Evolutionary conservation across 2,888 invertebrate genomes (phyloP), one percentile per base, ranked within the genome.

Genomic region (Lepidonotus clava): DNA sequence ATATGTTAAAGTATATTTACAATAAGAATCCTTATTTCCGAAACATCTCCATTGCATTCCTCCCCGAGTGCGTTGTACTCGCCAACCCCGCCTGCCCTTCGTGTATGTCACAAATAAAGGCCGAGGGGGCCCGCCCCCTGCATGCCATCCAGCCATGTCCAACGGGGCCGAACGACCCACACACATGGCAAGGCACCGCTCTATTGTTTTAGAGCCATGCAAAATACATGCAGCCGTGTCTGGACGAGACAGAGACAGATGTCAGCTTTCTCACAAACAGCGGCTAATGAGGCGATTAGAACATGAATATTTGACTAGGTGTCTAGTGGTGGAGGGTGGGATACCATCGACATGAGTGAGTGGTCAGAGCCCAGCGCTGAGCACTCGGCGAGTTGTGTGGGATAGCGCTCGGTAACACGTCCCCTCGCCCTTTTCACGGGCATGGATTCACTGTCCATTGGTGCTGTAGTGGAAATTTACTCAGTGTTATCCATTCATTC

Each of bases 141-240:
- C 36, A 34, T 4, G n/a, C 11, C 1, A 34, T 21, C 21, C 56
- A 8, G 56, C n/a, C 56, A 56, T n/a, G 18, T n/a, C 24, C 21
- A 56, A 18, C 14, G 8, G 14, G 56, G n/a, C 61, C 28, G 4
- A 71, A 71, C 38, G 71, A 71, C 71, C 71, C 36, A 34, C 21
- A 18, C 8, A 24, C 71, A 71, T 24, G 71, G 4, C 71, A 71
- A 38, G 38, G 38, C 71, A 32, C n/a, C 36, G 38, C 18, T 11
- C 71, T n/a, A 71, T 71, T 71, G 71, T 71, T 71, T 36, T 38
- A 71, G 71, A 21, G 34, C 71, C 71, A 38, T 71, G 71, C 38
- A 71, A 71, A 71, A 71, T 71, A 71, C 71, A 71, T 71, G 71
- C 0, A 21, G 38, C 34, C 36, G 71, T 14, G 36, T 38, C 71